Evolutionary conservation across 1,140 invertebrate genomes (phyloP), one percentile per base, ranked within the genome.

Genomic region (Macrobrachium nipponense): DNA sequence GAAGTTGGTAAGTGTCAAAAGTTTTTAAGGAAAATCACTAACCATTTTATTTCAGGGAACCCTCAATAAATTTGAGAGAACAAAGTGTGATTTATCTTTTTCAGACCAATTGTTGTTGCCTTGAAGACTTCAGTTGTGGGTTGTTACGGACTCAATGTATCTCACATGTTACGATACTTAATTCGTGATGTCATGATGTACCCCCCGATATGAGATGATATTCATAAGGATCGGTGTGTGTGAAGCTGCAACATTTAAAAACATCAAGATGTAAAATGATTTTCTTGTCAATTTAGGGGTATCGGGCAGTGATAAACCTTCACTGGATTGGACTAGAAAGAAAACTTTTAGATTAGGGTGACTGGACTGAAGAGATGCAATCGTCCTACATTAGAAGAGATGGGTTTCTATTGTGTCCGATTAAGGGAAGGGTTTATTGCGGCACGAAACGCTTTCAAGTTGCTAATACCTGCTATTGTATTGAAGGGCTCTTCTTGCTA

Each of bases 41-140:
- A 58, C 62, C 18, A 70, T 78, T 86, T 51, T 12, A 36, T 87
- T 87, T 20, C 85, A 87, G 85, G 85, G 79, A 87, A 44, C 20
- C 44, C 72, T 66, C 85, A 77, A 76, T 61, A 76, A 81, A 87
- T 79, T 87, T 61, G 81, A 79, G 81, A 75, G 81, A 87, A 79
- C 81, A 87, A 81, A 79, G 81, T 79, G 81, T 87, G 85, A 87
- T 87, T 87, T 87, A 79, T 87, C 85, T 82, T 87, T 87, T 87
- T 87, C 85, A 87, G 85, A 87, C 79, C 85, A 79, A 87, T 87
- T 87, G 85, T 87, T 87, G 85, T 87, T 87, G 85, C 85, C 85
- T 87, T 87, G 85, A 87, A 87, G 85, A 87, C 85, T 87, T 87
- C 85, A 87, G 85, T 87, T 76, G 70, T 87, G 85, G 79, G 85